phyloP scores from a whole-genome alignment of 1,140 invertebrate species.

The Lethocerus indicus region DNA sequence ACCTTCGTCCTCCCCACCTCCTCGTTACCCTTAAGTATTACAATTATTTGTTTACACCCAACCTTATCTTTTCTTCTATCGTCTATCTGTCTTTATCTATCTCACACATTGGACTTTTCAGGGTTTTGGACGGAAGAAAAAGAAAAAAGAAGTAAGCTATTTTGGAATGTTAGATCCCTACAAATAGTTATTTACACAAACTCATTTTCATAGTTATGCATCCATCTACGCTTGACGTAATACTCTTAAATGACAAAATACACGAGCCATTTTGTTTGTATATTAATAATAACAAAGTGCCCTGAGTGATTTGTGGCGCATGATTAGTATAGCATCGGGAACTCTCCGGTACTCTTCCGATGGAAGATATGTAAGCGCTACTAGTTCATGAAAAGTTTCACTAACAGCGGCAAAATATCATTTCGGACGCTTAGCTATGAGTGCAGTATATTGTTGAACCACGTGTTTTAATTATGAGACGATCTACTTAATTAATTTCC shows the following conservation, averaged over 20 bases:
- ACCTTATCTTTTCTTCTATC: conserved; percentile 18
- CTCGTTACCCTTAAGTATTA: too few relatives aligned
- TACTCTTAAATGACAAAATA: neutral
- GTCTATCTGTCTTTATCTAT: conserved; percentile 28
- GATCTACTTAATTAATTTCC: too few relatives aligned
- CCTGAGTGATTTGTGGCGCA: neutral
- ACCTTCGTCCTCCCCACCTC: too few relatives aligned
- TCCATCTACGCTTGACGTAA: conserved; percentile 10
- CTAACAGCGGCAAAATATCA: neutral
- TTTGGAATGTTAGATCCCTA: conserved; percentile 12
- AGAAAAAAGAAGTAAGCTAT: conserved; percentile 87
- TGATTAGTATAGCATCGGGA: neutral
- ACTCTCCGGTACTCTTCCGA: neutral
- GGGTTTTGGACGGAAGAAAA: conserved; percentile 82
- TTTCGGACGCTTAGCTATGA: too few relatives aligned
- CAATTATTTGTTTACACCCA: neutral
- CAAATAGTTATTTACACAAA: conserved; percentile 7
- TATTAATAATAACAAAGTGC: too few relatives aligned
- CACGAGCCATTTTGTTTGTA: neutral
- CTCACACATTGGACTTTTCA: conserved; percentile 40
- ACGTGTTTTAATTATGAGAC: too few relatives aligned
- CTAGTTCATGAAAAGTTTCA: neutral
- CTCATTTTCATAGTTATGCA: conserved; percentile 8
- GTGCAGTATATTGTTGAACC: too few relatives aligned
- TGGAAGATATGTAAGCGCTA: neutral